Evolutionary conservation across 1,140 invertebrate species (phyloP).

Genomic region (Atta colombica): DNA sequence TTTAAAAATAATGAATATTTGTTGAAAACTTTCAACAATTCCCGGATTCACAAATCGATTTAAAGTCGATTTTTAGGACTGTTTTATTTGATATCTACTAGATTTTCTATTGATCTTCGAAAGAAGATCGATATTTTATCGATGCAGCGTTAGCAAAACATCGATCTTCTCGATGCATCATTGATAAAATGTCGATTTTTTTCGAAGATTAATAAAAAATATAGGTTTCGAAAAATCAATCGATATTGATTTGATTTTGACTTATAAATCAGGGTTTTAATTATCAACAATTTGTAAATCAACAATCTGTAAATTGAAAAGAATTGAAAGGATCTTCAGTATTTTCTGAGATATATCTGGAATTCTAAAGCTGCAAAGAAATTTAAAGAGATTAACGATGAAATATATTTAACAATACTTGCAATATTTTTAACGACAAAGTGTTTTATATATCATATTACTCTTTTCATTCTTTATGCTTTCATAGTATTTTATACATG

Average conservation of each 20-base stretch:
- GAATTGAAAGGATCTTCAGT: background rate
- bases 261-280: no score
- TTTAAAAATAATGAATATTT: background rate
- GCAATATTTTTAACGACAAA: constrained; percentile 10
- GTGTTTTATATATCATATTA: background rate
- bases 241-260: no score
- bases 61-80: no score
- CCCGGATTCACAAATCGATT: no score
- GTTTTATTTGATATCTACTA: no score
- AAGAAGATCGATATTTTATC: no score
- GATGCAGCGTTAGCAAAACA: no score
- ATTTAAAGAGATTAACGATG: background rate
- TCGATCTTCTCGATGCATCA: no score
- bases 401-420: background rate
- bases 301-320: background rate
- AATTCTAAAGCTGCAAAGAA: background rate
- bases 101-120: no score
- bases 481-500: background rate
- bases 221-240: no score
- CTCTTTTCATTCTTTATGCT: background rate
- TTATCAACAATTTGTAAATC: background rate
- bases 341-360: background rate
- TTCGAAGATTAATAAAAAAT: no score
- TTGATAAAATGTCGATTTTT: no score
- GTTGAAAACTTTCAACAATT: background rate